Conservation (phyloP, 2,113 vertebrate species). For the Pseudopodoces humilis region DNA sequence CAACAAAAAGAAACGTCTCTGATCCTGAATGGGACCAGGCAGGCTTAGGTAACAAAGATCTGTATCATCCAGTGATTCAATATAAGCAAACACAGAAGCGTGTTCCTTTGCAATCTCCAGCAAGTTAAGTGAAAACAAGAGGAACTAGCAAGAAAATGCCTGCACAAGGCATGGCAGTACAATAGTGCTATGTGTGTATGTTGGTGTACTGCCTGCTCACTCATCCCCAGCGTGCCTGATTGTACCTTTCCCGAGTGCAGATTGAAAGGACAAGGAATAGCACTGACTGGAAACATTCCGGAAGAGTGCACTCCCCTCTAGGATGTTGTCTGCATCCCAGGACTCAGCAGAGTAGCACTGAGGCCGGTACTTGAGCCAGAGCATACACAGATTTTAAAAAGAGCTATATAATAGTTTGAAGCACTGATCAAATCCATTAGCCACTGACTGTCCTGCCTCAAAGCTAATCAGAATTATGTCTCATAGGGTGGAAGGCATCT, state of each 20-base stretch:
- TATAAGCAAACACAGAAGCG: not conserved
- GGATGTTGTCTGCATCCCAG: not conserved
- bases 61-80: not conserved
- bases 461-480: not conserved
- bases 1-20: not conserved
- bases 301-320: rapidly evolving
- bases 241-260: not conserved
- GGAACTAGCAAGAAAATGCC: not conserved
- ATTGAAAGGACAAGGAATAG: not conserved
- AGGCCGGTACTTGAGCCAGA: not conserved
- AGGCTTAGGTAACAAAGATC: not conserved
- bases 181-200: not conserved
- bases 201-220: not conserved
- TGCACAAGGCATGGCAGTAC: not conserved
- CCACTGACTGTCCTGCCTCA: not conserved
- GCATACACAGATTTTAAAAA: not conserved
- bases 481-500: not conserved
- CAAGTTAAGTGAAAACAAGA: not conserved
- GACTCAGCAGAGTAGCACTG: not conserved
- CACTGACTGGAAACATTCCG: not conserved
- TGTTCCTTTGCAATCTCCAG: not conserved
- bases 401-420: not conserved
- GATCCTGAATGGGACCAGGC: not conserved
- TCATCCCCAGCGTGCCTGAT: not conserved
- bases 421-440: not conserved